Evolutionary conservation across 2,113 vertebrate species (phyloP).

Genomic region (Podiceps cristatus): DNA sequence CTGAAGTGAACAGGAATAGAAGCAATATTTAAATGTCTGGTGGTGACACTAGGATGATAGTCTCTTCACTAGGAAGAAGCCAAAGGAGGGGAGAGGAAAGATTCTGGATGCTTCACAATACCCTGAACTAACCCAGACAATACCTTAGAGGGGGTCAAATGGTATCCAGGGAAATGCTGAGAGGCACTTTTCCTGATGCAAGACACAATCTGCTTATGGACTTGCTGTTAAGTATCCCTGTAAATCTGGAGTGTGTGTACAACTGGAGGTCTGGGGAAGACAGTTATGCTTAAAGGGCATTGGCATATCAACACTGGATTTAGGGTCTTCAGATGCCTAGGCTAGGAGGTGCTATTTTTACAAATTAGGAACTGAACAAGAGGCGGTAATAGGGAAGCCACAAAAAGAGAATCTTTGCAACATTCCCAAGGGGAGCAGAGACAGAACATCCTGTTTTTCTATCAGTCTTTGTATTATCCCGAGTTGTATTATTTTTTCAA

Average conservation of each 20-base stretch:
- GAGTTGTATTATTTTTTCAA: not conserved
- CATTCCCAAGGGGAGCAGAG: not conserved
- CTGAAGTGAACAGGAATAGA: not conserved
- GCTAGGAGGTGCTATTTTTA: not conserved
- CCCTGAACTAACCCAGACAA: not conserved
- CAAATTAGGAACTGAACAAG: not conserved
- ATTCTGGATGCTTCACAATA: not conserved
- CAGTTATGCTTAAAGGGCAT: not conserved
- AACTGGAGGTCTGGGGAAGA: not conserved
- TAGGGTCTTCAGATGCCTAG: not conserved
- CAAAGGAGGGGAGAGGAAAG: not conserved
- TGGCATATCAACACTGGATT: not conserved
- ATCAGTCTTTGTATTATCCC: not conserved
- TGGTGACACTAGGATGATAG: accelerated
- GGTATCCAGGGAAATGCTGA: not conserved
- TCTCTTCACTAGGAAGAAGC: not conserved
- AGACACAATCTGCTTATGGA: accelerated
- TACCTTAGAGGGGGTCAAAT: not conserved
- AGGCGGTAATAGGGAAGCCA: not conserved
- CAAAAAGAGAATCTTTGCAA: not conserved
- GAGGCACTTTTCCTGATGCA: not conserved
- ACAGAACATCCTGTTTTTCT: not conserved
- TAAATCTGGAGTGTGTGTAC: not conserved
- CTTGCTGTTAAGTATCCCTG: not conserved
- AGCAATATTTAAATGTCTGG: not conserved